Conservation (phyloP, 2,797 vertebrate species). For the Eulemur coronatus region DNA sequence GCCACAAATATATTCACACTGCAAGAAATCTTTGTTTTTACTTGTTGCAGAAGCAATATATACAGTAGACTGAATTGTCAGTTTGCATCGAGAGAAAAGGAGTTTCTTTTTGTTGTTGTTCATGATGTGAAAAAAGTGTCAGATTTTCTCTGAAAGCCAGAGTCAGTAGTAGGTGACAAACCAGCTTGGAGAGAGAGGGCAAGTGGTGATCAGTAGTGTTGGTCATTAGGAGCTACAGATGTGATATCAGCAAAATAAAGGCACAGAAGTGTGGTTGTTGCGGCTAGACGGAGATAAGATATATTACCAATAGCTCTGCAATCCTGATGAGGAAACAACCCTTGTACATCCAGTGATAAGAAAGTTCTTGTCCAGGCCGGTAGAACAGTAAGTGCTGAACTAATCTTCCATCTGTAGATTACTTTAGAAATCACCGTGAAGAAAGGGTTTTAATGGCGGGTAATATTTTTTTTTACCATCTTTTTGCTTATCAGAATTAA, state of each 20-base stretch:
- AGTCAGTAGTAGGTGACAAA: not conserved
- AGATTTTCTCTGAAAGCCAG: not conserved
- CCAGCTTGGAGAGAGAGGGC: not conserved
- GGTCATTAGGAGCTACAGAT: not conserved
- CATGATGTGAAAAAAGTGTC: not conserved
- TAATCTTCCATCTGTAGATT: not conserved
- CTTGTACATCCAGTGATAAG: not conserved
- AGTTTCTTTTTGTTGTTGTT: not conserved
- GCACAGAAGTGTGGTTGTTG: not conserved
- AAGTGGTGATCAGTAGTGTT: not conserved
- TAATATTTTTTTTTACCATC: not conserved
- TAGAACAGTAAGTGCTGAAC: not conserved
- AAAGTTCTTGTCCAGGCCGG: not conserved
- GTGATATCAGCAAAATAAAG: not conserved
- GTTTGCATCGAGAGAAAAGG: not conserved
- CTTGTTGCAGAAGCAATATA: not conserved
- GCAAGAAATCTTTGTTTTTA: not conserved
- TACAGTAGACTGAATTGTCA: not conserved
- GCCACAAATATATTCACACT: not conserved
- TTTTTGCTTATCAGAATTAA: not conserved
- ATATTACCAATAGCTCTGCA: not conserved
- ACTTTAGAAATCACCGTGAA: slow-evolving; percentile 36
- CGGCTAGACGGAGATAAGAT: not conserved
- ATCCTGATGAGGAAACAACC: not conserved
- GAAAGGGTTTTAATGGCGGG: not conserved